phyloP scores from a whole-genome alignment of 2,888 invertebrate species.

The Exephanes ischioxanthus region DNA sequence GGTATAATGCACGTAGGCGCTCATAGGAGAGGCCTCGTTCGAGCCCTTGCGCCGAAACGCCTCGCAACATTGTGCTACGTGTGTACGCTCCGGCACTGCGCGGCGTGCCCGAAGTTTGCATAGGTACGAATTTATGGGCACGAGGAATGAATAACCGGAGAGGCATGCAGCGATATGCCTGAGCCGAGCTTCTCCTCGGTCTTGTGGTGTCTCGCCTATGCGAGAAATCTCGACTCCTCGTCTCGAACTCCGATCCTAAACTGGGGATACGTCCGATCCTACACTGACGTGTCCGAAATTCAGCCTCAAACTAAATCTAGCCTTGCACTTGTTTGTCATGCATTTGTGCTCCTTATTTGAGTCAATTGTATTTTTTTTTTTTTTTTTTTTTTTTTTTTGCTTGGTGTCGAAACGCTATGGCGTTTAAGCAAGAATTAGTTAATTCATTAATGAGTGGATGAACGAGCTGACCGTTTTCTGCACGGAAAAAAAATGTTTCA shows the following conservation, averaged over 20 bases:
- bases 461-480: too few species aligned
- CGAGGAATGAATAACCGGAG: constrained; percentile 62
- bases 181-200: constrained; percentile 42
- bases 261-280: neutral
- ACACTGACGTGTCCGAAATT: neutral
- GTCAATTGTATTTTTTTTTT: too few species aligned
- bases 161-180: constrained; percentile 35
- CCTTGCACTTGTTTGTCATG: neutral
- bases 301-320: neutral
- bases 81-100: neutral
- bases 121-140: constrained; percentile 60
- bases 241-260: constrained; percentile 7
- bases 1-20: constrained; percentile 15
- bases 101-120: constrained; percentile 32
- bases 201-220: neutral
- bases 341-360: neutral
- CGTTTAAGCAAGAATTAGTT: too few species aligned
- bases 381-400: too few species aligned
- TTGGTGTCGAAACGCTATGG: neutral
- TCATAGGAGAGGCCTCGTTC: constrained; percentile 37
- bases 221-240: constrained; percentile 36
- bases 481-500: too few species aligned
- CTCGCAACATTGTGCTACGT: constrained; percentile 45
- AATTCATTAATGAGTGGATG: too few species aligned
- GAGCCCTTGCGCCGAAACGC: constrained; percentile 36